Evolutionary conservation across 2,888 invertebrate genomes (phyloP), one percentile per base, ranked within the genome.

Genomic region (Protonemura montana): DNA sequence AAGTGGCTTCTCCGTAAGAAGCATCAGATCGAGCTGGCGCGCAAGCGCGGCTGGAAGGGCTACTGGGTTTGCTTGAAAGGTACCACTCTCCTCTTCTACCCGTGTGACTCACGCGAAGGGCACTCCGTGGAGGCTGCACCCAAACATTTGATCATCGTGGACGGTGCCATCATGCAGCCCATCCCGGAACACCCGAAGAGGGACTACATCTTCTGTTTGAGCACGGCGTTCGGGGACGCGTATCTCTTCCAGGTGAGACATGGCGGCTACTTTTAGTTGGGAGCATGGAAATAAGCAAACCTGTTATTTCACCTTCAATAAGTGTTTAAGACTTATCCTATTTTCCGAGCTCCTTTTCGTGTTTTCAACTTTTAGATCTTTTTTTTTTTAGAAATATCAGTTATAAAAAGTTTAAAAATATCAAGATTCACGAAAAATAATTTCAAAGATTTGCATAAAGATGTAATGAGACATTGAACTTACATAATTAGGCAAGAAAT

Each of bases 31-130:
- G 98, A 98, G 92, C 92, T 99, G 91, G 98, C 98, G 82, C 95
- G 98, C 87, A 98, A 98, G 91, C 95, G 98, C 81, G 98, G 98
- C 89, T 99, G 99, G 99, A 98, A 98, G 92, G 98, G 98, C 88
- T 99, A 99, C 92, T 99, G 98, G 98, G 98, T 99, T 86, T 98
- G 98, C 92, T 93, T 99, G 89, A 99, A 98, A 92, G 99, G 99
- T 89, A 98, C 98, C 87, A 98, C 98, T 82, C 93, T 99, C 87
- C 94, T 98, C 87, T 99, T 99, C 93, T 98, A 98, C 92, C 98
- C 98, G 0, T 98, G 98, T 92, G 98, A 98, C 92, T 97, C 97
- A 80, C 95, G 97, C 88, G 98, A 98, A 91, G 97, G 96, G 82
- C 94, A 97, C 88, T 96, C 97, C 76, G 97, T 97, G 88, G 98